A percentile compares a stretch with the other conserved stretches of the same genome.
phyloP scores from a whole-genome alignment of 2,113 vertebrate genomes.

The Synodontis membranacea region DNA sequence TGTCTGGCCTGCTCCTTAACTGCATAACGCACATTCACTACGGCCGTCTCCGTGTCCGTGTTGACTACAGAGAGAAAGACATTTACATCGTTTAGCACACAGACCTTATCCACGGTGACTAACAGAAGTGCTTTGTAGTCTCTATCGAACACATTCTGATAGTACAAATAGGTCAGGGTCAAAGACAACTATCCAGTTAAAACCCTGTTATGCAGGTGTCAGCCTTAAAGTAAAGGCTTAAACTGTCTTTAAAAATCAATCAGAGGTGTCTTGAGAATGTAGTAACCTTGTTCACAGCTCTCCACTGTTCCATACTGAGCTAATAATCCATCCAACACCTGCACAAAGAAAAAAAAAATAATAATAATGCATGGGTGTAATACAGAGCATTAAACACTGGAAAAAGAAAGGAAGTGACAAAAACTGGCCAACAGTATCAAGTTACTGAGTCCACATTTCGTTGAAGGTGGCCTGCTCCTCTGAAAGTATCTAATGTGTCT shows the following conservation, averaged over 20 bases:
- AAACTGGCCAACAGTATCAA: background rate
- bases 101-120: background rate
- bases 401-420: background rate
- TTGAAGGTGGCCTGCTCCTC: background rate
- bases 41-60: slow-evolving; percentile 96
- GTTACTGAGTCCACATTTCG: too few relatives aligned
- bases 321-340: slow-evolving; percentile 88
- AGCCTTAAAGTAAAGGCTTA: too few relatives aligned
- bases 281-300: slow-evolving; percentile 88
- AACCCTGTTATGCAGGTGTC: background rate
- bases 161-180: background rate
- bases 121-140: background rate
- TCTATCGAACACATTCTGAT: background rate
- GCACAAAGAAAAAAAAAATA: slow-evolving; percentile 13
- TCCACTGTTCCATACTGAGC: slow-evolving; percentile 89
- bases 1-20: slow-evolving; percentile 96
- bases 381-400: background rate
- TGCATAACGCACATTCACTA: slow-evolving; percentile 95
- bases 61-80: slow-evolving; percentile 78
- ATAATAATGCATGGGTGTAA: background rate
- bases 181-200: too few relatives aligned
- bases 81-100: background rate
- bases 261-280: background rate
- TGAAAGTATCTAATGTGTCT: background rate
- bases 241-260: background rate